phyloP scores from a whole-genome alignment of 2,113 vertebrate genomes.

The Accipiter cooperii region DNA sequence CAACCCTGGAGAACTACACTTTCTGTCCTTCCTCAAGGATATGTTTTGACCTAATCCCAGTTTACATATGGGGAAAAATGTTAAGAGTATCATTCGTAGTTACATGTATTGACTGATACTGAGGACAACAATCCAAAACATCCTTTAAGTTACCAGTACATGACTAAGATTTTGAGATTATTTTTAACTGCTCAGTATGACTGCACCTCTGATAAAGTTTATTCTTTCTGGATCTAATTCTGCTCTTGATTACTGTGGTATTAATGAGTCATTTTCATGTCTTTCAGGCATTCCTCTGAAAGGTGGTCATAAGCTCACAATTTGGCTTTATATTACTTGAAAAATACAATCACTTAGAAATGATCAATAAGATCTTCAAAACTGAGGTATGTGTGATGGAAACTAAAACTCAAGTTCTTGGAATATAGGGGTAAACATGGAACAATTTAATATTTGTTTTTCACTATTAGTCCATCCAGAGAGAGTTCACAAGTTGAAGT shows the following conservation, averaged over 20 bases:
- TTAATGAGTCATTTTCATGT: neutral
- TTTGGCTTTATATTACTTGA: neutral
- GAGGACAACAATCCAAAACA: neutral
- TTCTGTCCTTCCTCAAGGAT: neutral
- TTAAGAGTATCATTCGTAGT: neutral
- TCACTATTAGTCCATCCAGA: neutral
- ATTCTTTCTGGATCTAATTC: neutral
- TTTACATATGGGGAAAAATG: neutral
- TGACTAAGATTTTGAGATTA: neutral
- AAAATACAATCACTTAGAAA: neutral
- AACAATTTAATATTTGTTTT: neutral
- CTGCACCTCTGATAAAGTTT: neutral
- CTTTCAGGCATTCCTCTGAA: neutral
- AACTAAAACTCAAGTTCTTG: neutral
- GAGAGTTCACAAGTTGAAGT: neutral
- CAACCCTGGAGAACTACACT: neutral
- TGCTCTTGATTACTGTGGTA: neutral
- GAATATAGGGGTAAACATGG: neutral
- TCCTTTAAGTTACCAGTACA: neutral
- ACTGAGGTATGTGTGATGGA: neutral
- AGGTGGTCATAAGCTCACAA: neutral
- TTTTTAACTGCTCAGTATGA: neutral
- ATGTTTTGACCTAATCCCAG: neutral
- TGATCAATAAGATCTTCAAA: neutral
- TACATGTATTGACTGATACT: neutral